Evolutionary conservation across 2,113 vertebrate genomes (phyloP), one percentile per base, ranked within the genome.

Genomic region (Sylvia atricapilla): DNA sequence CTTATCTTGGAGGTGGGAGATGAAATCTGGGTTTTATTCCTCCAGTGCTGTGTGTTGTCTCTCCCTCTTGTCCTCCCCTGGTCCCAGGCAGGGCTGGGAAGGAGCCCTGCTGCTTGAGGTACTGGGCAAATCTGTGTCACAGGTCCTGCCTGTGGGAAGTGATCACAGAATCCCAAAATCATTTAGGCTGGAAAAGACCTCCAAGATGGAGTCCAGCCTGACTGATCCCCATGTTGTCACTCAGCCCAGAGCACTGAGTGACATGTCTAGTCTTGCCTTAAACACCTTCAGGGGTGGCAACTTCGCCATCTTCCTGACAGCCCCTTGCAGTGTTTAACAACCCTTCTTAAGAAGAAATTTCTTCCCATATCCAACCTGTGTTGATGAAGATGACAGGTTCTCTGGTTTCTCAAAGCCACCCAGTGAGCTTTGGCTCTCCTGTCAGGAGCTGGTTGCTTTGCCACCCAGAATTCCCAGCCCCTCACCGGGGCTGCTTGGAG

Each of bases 201-300:
- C 24, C 10, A 8, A n/a, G 30, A 46, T 18, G 0, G 0, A 55
- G 30, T 41, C 39, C 55, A 31, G 1, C 39, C n/a, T 68, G 68
- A 23, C 50, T 0, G 0, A 25, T 60, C 23, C 20, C 31, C 12
- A 37, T 6, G 4, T 8, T 67, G 28, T 68, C 53, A 25, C n/a
- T 67, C 78, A 82, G 28, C 53, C 39, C 20, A 60, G 69, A 53
- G 53, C 47, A 30, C 39, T 35, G n/a, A 27, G 24, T 25, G 62
- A 50, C 37, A 4, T 13, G 9, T 74, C 15, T 44, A 17, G 5
- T 75, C 28, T 24, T 67, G 28, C 28, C 62, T 39, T 24, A 11
- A 30, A 39, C 39, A 60, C 39, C 20, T 75, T 33, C 46, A 16
- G 13, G 30, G 8, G 2, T 68, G 69, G 19, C 33, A 6, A 30